A percentile compares a stretch with the other conserved stretches of the same genome.
Conservation (phyloP, 92 coral and sea anemone genomes). For the Heteractis magnifica region DNA sequence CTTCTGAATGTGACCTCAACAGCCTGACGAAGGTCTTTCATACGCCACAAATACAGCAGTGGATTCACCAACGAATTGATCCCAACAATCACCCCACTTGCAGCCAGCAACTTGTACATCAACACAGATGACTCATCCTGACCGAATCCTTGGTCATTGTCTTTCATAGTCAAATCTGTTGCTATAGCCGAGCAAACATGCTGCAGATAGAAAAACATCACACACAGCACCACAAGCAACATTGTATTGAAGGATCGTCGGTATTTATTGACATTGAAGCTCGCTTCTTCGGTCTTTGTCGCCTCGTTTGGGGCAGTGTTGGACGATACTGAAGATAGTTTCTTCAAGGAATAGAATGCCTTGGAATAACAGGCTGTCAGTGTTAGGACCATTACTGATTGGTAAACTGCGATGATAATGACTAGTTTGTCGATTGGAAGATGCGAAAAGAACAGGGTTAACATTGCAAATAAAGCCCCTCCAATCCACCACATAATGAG, state of each 20-base stretch:
- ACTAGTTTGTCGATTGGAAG: not conserved
- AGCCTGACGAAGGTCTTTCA: not conserved
- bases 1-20: not conserved
- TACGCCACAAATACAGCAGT: not conserved
- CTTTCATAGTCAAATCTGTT: not conserved
- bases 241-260: not conserved
- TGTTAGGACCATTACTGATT: not conserved
- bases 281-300: too few relatives aligned
- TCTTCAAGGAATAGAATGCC: not conserved
- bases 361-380: not conserved
- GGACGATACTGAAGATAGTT: not conserved
- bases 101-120: not conserved
- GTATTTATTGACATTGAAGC: not conserved
- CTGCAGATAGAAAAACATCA: not conserved
- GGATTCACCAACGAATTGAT: not conserved
- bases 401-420: not conserved
- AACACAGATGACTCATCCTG: not conserved
- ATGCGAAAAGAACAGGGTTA: not conserved
- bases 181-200: not conserved
- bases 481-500: not conserved
- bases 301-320: not conserved
- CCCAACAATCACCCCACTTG: not conserved
- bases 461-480: not conserved
- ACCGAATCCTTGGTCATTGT: not conserved
- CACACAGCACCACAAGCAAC: not conserved